Percentiles rank a stretch among this genome's conserved stretches.
These are phyloP conservation scores for Anolis apletophallus DNA, from an alignment of 2,797 vertebrate species.

Conservation along the genomic window DNA sequence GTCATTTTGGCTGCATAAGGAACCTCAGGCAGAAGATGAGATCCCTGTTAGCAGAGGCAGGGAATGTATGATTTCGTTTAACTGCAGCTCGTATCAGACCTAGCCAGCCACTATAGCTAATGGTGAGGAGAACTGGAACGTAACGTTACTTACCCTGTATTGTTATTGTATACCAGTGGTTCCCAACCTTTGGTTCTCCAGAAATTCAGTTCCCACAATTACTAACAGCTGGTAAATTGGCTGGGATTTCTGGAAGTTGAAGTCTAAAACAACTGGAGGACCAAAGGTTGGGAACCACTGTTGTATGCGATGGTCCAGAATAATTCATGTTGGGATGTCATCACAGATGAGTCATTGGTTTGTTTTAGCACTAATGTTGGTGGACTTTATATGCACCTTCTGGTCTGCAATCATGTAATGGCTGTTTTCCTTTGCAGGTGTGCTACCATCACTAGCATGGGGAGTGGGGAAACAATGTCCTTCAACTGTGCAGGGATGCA, in stretches of 20 bases:
- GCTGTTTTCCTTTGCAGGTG: conserved; percentile 19
- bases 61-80: background rate
- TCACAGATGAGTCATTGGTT: background rate
- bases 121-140: background rate
- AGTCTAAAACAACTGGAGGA: too few species aligned
- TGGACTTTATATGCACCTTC: background rate
- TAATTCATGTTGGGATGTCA: background rate
- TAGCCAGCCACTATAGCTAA: background rate
- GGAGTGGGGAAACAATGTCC: conserved; percentile 39
- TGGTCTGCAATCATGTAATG: background rate
- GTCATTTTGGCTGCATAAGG: background rate
- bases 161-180: too few species aligned
- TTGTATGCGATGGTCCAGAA: too few species aligned
- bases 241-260: too few species aligned
- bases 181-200: too few species aligned
- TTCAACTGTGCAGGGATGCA: conserved; percentile 50
- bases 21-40: background rate
- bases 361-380: background rate
- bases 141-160: background rate
- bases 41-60: too few species aligned
- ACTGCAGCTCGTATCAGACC: too few species aligned
- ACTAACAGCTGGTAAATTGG: too few species aligned
- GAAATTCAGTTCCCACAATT: too few species aligned
- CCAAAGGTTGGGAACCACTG: too few species aligned
- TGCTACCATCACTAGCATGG: conserved; percentile 32